These are phyloP conservation scores for Eupithecia subumbrata DNA, from an alignment of 2,888 invertebrate species.

Conservation along the genomic window DNA sequence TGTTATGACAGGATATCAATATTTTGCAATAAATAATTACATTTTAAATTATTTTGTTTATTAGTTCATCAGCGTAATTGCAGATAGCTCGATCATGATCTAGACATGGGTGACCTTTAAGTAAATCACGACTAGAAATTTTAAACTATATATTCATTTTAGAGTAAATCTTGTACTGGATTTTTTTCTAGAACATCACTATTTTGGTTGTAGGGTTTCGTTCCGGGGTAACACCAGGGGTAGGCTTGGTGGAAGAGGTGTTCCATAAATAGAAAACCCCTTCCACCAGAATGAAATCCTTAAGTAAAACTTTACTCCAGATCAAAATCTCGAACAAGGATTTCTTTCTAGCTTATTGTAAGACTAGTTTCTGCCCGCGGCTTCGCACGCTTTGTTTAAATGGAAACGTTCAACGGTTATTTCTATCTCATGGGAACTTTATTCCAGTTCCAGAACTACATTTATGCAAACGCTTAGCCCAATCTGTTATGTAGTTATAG, in stretches of 20 bases:
- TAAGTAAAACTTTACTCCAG: no score
- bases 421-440: no score
- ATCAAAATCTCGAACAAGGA: background rate
- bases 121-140: slow-evolving; percentile 30
- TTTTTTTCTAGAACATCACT: no score
- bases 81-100: slow-evolving; percentile 21
- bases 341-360: background rate
- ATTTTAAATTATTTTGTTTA: slow-evolving; percentile 16
- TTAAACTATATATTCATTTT: slow-evolving; percentile 13
- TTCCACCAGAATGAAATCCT: no score
- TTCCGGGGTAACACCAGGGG: no score
- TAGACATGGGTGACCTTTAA: slow-evolving; percentile 34
- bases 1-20: slow-evolving; percentile 23
- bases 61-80: slow-evolving; percentile 27
- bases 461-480: no score
- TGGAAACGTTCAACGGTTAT: no score
- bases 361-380: background rate
- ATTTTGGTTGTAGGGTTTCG: no score
- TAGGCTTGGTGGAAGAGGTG: no score
- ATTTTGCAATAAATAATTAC: slow-evolving; percentile 9
- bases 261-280: no score
- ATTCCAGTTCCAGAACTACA: no score
- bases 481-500: no score
- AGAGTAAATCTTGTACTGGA: background rate
- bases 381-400: background rate